Evolutionary conservation across 2,113 vertebrate genomes (phyloP), one percentile per base, ranked within the genome.

Genomic region (Silurus glanis): DNA sequence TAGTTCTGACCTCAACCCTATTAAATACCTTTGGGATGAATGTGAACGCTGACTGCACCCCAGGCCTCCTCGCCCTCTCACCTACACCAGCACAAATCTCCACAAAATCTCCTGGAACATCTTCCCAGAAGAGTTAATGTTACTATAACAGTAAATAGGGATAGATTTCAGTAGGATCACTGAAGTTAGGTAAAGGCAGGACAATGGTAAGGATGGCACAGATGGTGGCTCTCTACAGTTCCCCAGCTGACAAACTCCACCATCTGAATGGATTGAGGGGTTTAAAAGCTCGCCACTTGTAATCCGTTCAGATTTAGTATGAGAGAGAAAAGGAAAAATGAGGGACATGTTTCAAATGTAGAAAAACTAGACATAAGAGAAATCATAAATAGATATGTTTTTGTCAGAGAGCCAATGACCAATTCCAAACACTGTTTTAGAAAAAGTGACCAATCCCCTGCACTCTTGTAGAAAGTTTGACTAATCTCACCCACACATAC

Each of bases 201-300:
- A 84, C 82, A 84, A 47, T 56, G 49, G n/a, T 47, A 82, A 71
- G 55, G 55, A 25, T 9, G 21, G 28, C 72, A 83, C 49, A 78
- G 78, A 67, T 55, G 66, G 28, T n/a, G 25, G 13, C 6, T 45
- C 25, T 56, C 19, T 23, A 67, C 82, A 59, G 16, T 83, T 72
- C 37, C 67, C 51, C 53, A 47, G n/a, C 28, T 66, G 67, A 72
- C 47, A 75, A 55, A 88, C 62, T 83, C 62, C 19, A 71, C 53
- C 83, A 64, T 71, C 85, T 87, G 88, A 80, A 81, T 76, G 64
- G 84, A 86, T 87, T 19, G 76, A 85, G 87, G 80, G 86, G 85
- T 85, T 90, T 87, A 82, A 83, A 86, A 55, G 83, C 71, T 90
- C 92, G 91, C 86, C 91, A 92, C 88, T 85, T 87, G 87, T 90